Evolutionary conservation across 2,113 vertebrate genomes (phyloP).

Genomic region (Menura novaehollandiae): DNA sequence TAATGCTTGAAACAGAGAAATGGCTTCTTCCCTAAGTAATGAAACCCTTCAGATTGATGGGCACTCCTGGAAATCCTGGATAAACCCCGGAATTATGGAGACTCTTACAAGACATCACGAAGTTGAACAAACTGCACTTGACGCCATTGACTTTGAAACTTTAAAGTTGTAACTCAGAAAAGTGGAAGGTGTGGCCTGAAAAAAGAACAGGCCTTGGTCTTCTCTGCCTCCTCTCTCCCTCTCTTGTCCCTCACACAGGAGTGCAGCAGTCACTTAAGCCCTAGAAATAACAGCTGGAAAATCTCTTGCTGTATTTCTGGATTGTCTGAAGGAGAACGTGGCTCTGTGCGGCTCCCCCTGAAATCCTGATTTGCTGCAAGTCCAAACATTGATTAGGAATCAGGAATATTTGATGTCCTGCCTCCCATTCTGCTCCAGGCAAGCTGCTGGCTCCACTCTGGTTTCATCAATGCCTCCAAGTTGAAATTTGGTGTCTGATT

Average conservation of each 20-base stretch:
- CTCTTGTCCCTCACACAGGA: background rate
- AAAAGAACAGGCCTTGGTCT: background rate
- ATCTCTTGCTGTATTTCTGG: background rate
- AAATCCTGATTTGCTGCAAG: background rate
- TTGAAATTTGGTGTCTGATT: background rate
- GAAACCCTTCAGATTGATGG: accelerated
- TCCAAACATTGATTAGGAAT: accelerated
- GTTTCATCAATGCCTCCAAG: background rate
- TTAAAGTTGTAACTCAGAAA: background rate
- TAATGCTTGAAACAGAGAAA: background rate
- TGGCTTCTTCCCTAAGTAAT: background rate
- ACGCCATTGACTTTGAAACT: background rate
- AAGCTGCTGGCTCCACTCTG: background rate
- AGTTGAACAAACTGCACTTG: background rate
- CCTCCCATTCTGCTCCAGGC: background rate
- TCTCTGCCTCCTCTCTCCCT: accelerated
- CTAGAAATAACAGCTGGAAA: background rate
- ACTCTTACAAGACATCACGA: background rate
- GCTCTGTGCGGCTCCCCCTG: background rate
- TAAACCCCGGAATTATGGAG: background rate
- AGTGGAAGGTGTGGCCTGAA: background rate
- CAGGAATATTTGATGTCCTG: background rate
- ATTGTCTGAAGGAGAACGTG: background rate
- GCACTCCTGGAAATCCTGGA: background rate
- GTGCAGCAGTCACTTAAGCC: background rate